phyloP scores from a whole-genome alignment of 1,140 invertebrate genomes.

The Globodera rostochiensis region DNA sequence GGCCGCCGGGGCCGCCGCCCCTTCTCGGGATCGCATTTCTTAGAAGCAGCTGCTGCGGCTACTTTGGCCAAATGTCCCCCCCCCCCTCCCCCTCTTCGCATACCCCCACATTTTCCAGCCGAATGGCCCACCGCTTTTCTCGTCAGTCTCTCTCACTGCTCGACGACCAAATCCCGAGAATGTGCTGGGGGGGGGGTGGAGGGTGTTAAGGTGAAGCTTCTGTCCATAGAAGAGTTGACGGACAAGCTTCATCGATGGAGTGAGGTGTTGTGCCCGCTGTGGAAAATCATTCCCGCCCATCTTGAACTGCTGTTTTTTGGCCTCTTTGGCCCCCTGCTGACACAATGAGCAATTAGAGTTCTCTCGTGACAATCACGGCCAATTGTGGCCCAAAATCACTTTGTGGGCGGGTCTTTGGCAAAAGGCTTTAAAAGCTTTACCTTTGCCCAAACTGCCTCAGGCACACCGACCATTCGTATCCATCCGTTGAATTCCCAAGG shows the following conservation, averaged over 20 bases:
- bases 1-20: too few species aligned
- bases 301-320: background rate
- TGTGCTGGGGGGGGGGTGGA: background rate
- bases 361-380: background rate
- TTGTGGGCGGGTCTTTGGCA: background rate
- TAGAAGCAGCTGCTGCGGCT: constrained; percentile 9
- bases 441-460: background rate
- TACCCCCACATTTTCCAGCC: too few species aligned
- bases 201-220: background rate
- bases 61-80: background rate
- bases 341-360: too few species aligned
- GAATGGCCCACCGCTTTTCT: background rate
- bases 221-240: background rate
- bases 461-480: too few species aligned
- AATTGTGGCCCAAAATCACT: background rate
- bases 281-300: background rate
- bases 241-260: background rate
- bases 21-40: constrained; percentile 16
- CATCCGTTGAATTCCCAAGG: too few species aligned
- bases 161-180: background rate
- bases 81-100: background rate
- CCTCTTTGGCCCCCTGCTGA: background rate
- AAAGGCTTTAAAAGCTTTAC: background rate
- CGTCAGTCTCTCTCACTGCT: too few species aligned
- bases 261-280: background rate